Evolutionary conservation across 2,113 vertebrate genomes (phyloP).

Genomic region (Nanorana parkeri): DNA sequence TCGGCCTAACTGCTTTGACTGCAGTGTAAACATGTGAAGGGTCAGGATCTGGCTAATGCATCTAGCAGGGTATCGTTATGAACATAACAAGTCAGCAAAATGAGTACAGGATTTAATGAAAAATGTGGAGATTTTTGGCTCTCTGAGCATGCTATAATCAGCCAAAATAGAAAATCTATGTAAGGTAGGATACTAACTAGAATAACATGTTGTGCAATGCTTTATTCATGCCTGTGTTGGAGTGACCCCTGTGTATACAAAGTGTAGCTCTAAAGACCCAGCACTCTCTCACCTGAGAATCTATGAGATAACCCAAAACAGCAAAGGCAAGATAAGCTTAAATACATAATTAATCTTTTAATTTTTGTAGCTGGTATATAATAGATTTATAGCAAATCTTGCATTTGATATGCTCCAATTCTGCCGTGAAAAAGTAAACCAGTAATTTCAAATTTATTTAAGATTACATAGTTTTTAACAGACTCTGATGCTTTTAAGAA

Average conservation of each 20-base stretch:
- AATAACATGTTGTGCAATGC: too few relatives aligned
- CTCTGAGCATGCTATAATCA: too few relatives aligned
- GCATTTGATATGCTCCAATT: constrained; percentile 25
- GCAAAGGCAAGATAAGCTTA: neutral
- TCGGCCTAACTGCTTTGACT: neutral
- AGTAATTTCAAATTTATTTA: neutral
- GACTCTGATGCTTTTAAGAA: constrained; percentile 23
- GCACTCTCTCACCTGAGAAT: too few relatives aligned
- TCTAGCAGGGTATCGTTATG: neutral
- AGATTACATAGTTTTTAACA: constrained; percentile 4
- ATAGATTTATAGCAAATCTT: neutral
- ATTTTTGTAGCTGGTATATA: neutral
- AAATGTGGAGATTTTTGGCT: too few relatives aligned
- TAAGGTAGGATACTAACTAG: too few relatives aligned
- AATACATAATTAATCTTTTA: neutral
- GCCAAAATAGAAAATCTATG: too few relatives aligned
- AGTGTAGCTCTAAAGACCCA: too few relatives aligned
- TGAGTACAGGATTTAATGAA: too few relatives aligned
- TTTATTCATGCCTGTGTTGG: too few relatives aligned
- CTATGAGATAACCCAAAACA: neutral
- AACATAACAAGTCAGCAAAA: neutral
- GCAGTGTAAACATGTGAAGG: neutral
- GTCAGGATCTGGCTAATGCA: neutral
- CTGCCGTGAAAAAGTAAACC: neutral
- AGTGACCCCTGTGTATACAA: neutral